Base-by-base conservation (phyloP, 2,888 invertebrate species). In the Tridacna gigas region DNA sequence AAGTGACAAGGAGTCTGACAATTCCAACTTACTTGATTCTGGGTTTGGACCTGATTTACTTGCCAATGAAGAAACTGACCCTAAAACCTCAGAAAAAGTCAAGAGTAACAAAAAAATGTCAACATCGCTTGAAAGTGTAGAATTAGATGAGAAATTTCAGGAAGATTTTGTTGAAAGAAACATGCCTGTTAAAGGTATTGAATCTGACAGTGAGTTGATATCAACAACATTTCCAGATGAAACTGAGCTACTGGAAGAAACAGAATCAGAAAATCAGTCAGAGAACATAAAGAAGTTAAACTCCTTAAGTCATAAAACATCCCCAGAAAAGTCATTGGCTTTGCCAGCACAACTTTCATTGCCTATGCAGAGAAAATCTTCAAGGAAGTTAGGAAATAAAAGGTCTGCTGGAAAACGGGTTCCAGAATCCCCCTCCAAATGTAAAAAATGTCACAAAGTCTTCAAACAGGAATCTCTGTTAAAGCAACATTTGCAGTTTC, bases 111-210 rank as follows among this genome's bases (percentile, higher is more conserved):
- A 22, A n/a, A 75, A 66, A n/a, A 74, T n/a, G 26, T 26, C 69
- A 13, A 60, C 86, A 26, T 56, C 85, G 25, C 79, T 86, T 67
- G 84, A 84, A 25, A 84, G 83, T 80, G 78, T 87, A 26, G 80
- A 69, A 12, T 71, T 84, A 37, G 87, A 84, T 78, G 84, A 85
- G 63, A 87, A 77, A 61, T 87, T 87, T 73, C 87, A 87, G 73
- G 75, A 79, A 65, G 85, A 86, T 20, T 86, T 88, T 84, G 88
- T 86, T 28, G 88, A 88, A 67, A 83, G 86, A 79, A 79, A 86
- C 60, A 82, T 88, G 83, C 88, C 84, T 48, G 47, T 77, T 7
- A 88, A 86, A 66, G 76, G 77, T 18, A 60, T 86, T 56, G 83
- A 86, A 56, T 87, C 87, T 26, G 87, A 85, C 60, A 81, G 71